Evolutionary conservation across 2,113 vertebrate genomes (phyloP), one percentile per base, ranked within the genome.

Genomic region (Nerophis lumbriciformis): DNA sequence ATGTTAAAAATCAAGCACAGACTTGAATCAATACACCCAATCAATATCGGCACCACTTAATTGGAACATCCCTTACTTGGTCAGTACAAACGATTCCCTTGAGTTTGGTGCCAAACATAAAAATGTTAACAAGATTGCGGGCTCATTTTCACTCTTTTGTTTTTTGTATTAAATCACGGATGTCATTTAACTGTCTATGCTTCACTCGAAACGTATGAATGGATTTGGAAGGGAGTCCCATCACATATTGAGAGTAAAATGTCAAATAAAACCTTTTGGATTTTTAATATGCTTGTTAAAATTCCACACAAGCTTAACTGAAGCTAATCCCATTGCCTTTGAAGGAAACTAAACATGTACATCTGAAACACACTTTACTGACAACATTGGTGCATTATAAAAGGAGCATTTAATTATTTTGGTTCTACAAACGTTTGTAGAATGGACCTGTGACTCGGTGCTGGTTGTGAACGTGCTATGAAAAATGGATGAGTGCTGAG

Each of bases 401-500:
- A n/a, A 9, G 38, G 38, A n/a, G 15, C 53, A 10, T 6, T 4
- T 21, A 74, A 55, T 61, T 6, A 59, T 69, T 79, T 71, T 42
- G 49, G 65, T 57, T n/a, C 37, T n/a, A n/a, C n/a, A n/a, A n/a
- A n/a, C n/a, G n/a, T n/a, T n/a, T n/a, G n/a, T n/a, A 15, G 54
- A 55, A 55, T 53, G 15, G 14, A 10, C 28, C 55, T 65, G 4
- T 65, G 77, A 83, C 71, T 69, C 69, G 56, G 61, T 53, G 57
- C 48, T 71, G 62, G 54, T 69, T 75, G 75, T 69, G 69, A 74
- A 78, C 59, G 65, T 54, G 75, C 53, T 81, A 85, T 88, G 72
- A 84, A 88, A 86, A 84, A 86, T 86, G 77, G 78, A 88, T 85
- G 84, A 85, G 79, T 71, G 78, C 63, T 4, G 53, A 72, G 77